Evolutionary conservation across 2,888 invertebrate genomes (phyloP), one percentile per base, ranked within the genome.

Genomic region (Sthenelais limicola): DNA sequence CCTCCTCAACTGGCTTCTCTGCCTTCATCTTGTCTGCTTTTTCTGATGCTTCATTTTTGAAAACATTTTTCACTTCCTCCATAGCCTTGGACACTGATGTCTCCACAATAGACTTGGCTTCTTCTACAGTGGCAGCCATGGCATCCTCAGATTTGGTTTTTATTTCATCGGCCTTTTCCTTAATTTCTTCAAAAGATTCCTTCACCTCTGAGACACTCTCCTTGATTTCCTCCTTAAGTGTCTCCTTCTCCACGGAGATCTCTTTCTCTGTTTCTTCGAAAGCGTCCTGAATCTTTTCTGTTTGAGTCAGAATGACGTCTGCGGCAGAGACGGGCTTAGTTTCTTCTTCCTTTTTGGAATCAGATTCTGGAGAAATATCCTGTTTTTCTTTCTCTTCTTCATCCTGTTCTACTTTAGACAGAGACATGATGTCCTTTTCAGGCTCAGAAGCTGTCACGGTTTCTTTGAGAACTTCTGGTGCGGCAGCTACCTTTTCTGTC

Each of bases 11-110:
- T 12, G 24, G 2, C 3, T 66, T 26, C 26, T 66, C 24, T 43
- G 35, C 66, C 24, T 38, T 43, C 3, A 24, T 24, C 15, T 15
- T 12, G 7, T 52, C 52, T 52, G 24, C 21, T 21, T 52, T 21
- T 15, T n/a, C 24, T n/a, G 24, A 52, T 9, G 15, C 15, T 52
- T 52, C 21, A 9, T 7, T 9, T 9, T 21, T 52, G 52, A 15
- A 21, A 15, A 58, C 2, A 1, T 58, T 33, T 58, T 33, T 30
- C 3, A 58, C 32, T 43, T 66, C 43, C 43, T 66, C 43, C n/a
- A 38, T 43, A 3, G 30, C 28, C 18, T 58, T 33, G 18, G 32
- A 18, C 58, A n/a, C 28, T 5, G 28, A 18, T 32, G 35, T 15
- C 21, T 66, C 26, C 5, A 38, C 26, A 12, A n/a, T 21, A 15